Evolutionary conservation across 2,113 vertebrate genomes (phyloP), one percentile per base, ranked within the genome.

Genomic region (Clarias magur): DNA sequence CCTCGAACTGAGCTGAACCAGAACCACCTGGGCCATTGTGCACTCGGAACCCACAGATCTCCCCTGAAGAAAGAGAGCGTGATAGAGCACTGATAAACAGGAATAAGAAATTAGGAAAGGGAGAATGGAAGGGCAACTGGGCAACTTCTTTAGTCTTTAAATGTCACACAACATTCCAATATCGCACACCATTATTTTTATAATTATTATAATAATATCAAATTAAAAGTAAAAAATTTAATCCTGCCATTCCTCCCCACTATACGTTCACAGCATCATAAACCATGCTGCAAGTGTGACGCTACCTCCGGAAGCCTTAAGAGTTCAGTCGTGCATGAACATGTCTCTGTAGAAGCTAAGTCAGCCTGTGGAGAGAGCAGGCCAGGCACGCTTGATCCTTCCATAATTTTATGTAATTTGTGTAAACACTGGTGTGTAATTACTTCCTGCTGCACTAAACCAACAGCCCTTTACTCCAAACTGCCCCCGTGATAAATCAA

Each of bases 31-130:
- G 94, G 10, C 95, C 95, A 2, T 95, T 96, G 78, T 99, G 98
- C 60, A 99, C 96, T 92, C 97, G 95, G 93, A 99, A 99, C 83
- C 98, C 98, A 89, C 98, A 99, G 89, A 99, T 99, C 94, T 99
- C 98, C 82, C 98, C 98, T 99, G 4, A 82, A 53, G 27, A 48
- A 34, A 73, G 70, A 19, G 17, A 38, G 19, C 19, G 3, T 0
- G 23, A 75, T 42, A n/a, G 70, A 75, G 15, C 38, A 21, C 3
- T 48, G 16, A n/a, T 11, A 53, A 42, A n/a, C 1, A 27, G 13
- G 8, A 11, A 67, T 4, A 15, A 53, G 53, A 34, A 34, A 34
- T 34, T 1, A 34, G 25, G 60, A 53, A 59, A 15, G 27, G 7
- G 30, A 7, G 30, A 73, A 7, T 25, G 19, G 6, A 73, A 73